Base-by-base conservation (phyloP, 2,888 invertebrate genomes). In the Stomorhina lunata region DNA sequence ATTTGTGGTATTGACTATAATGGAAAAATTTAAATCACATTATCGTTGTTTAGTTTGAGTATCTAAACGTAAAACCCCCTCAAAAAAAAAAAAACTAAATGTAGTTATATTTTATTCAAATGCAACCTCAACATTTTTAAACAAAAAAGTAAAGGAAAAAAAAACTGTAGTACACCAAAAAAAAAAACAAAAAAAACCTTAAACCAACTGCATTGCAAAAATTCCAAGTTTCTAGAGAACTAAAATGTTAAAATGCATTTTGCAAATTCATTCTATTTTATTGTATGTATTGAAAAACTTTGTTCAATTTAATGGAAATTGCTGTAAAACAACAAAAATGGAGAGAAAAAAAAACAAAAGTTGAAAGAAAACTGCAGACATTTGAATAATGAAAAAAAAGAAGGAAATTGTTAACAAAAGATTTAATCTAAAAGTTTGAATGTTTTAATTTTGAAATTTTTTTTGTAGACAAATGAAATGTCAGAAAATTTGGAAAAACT, bases 1-100 rank as follows among this genome's bases (percentile, higher is more conserved):
- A 73, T 25, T n/a, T 48, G 45, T 65, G 71, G 71, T 69, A 83
- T 68, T 75, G 73, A 66, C 72, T 65, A 80, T 81, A 84, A 84
- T 73, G 66, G 71, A 81, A 84, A 84, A 87, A 87, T 89, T 89
- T 89, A 89, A 88, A 88, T 87, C 88, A 87, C 88, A 89, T 89
- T 89, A 89, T 87, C 88, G 86, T 86, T 89, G 89, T 89, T 88
- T 89, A 88, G 86, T 86, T 86, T 86, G n/a, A 85, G 85, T 85
- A 65, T 84, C 71, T 72, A 81, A 59, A 61, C 65, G 73, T 68
- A 80, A 27, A 53, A 63, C 78, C 61, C 50, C 32, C 29, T 15
- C 37, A 1, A 37, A 9, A 9, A 9, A 34, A 9, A 12, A 12
- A 12, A 37, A 66, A 76, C 48, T 66, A 25, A 71, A 37, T 63